Evolutionary conservation across 1,140 invertebrate genomes (phyloP), one percentile per base, ranked within the genome.

Genomic region (Capitella teleta): DNA sequence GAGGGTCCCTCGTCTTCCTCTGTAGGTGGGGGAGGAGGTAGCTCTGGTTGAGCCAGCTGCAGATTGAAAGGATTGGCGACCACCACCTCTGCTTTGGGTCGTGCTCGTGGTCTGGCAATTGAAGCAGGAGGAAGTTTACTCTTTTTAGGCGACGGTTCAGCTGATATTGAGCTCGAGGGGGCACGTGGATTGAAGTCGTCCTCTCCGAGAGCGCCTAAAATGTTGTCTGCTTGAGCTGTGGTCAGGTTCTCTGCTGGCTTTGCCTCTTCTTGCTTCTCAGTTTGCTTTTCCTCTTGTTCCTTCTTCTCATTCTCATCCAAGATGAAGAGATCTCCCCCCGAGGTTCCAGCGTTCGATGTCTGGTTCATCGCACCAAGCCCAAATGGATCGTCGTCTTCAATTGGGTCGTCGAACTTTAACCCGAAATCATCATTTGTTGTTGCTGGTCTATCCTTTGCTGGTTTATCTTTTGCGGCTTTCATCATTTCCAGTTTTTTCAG

Each of bases 21-120:
- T 8, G 12, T 21, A 12, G 8, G 6, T 8, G 6, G 8, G 23
- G 6, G 21, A 41, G 38, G 38, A 6, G 12, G 12, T 19, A 19
- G 12, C 6, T 41, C 21, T 6, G 6, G 10, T 19, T 6, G 12
- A 41, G n/a, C 30, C 37, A 50, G 40, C 16, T 47, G 28, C n/a
- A 51, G 30, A 18, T 46, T 51, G 28, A 51, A 51, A 16, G 49
- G 49, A 38, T 51, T 51, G 2, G 40, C 24, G 5, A 28, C 14
- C 32, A 32, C 34, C 12, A 43, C 25, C 23, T 14, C 19, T 14
- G 23, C 21, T 24, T 18, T 38, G 1, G 49, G 49, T 6, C 49
- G 25, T 3, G 49, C 43, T 26, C 49, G 44, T 12, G 49, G 16
- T 18, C 41, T 47, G 10, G 42, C 25, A n/a, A 30, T 25, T 24